phyloP scores from a whole-genome alignment of 2,113 vertebrate genomes.

The Anser brachyrhynchus region DNA sequence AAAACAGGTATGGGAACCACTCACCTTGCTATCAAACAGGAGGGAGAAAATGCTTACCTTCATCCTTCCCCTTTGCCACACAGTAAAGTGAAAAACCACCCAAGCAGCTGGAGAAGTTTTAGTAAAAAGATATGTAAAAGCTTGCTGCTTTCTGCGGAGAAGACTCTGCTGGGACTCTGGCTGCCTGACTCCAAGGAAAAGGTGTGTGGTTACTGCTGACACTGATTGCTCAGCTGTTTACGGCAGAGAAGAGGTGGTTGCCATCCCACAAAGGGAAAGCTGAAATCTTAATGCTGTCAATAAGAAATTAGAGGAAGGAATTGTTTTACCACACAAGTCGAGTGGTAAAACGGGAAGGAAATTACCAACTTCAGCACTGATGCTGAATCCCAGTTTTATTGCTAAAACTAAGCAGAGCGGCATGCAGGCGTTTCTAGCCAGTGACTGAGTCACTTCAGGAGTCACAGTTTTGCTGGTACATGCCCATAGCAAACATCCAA shows the following conservation, averaged over 20 bases:
- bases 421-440: neutral
- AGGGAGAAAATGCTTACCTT: neutral
- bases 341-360: neutral
- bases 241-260: neutral
- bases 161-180: neutral
- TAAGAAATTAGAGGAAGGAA: neutral
- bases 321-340: neutral
- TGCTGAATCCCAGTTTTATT: neutral
- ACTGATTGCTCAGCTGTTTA: neutral
- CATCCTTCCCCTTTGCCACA: rapidly evolving
- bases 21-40: neutral
- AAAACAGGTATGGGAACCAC: neutral
- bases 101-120: neutral
- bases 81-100: neutral
- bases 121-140: neutral
- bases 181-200: neutral
- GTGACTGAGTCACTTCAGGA: neutral
- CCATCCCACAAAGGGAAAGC: slow-evolving; percentile 1
- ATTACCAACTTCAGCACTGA: neutral
- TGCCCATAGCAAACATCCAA: neutral
- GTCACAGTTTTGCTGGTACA: slow-evolving; percentile 6
- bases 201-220: neutral
- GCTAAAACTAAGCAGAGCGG: neutral
- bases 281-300: slow-evolving; percentile 6
- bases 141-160: neutral